Conservation (phyloP, 53 echinoderm and acorn worm genomes). For the Luidia sarsii region DNA sequence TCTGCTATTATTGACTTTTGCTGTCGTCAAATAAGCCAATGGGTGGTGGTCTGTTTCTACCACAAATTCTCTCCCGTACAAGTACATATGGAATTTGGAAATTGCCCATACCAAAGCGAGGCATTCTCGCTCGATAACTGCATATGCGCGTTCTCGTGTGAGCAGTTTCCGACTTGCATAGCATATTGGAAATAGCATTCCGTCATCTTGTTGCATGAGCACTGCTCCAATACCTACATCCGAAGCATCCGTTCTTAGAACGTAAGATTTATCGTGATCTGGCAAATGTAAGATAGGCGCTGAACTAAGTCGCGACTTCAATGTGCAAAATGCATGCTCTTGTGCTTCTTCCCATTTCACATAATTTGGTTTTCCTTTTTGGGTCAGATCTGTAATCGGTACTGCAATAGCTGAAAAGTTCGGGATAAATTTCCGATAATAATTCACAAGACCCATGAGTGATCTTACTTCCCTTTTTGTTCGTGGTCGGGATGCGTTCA, state of each 20-base stretch:
- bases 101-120: conserved; percentile 57
- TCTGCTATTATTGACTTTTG: conserved; percentile 38
- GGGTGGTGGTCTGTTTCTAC: conserved; percentile 57
- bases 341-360: too few relatives aligned
- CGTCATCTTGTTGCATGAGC: conserved; percentile 30
- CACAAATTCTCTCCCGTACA: conserved; percentile 45
- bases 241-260: conserved; percentile 16
- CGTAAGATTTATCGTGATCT: background rate
- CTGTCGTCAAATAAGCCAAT: conserved; percentile 2
- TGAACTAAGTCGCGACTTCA: background rate
- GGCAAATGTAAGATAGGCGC: background rate
- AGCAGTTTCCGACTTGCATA: conserved; percentile 36
- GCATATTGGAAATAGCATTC: conserved; percentile 16
- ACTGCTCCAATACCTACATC: conserved; percentile 29
- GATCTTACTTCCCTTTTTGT: background rate
- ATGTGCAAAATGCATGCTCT: too few relatives aligned
- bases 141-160: conserved; percentile 16
- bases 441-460: background rate
- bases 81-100: conserved; percentile 39
- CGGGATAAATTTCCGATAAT: background rate
- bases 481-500: conserved; percentile 7
- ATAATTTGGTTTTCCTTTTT: background rate
- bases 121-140: conserved; percentile 57
- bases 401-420: background rate
- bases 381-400: background rate